Evolutionary conservation across 2,888 invertebrate genomes (phyloP), one percentile per base, ranked within the genome.

Genomic region (Agrilus biguttatus): DNA sequence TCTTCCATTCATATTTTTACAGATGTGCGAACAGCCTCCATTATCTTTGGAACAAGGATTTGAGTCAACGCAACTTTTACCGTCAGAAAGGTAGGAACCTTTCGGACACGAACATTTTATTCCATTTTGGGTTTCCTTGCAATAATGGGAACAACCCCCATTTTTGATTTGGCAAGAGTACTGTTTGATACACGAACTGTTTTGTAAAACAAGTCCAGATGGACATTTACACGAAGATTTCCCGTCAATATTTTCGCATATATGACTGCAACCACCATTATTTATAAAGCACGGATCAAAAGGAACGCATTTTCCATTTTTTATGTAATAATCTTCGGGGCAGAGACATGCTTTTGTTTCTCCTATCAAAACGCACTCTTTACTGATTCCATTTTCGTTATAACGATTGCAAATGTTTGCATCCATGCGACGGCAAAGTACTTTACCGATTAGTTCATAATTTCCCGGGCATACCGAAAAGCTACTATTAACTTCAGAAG

Each of bases 211-310:
- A 46, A 60, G 63, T 2, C 70, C 70, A 5, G 62, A 51, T 0
- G 69, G 69, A 45, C 74, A 74, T 3, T 53, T 54, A 48, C 77
- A 78, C 17, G 59, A 55, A 21, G 62, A 62, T 36, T 67, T 57
- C 1, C 72, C 72, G 4, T 59, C 58, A 41, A 70, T 67, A 36
- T 65, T 58, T 2, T 55, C 36, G 53, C 81, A 82, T n/a, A 66
- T 61, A 47, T 80, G 77, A 7, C 73, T 71, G 56, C 81, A 82
- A 37, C 74, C 75, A 1, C 76, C 77, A 48, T 78, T 78, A 38
- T 70, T 67, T 1, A 59, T 53, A 5, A 61, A 56, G 49, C 80
- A 82, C 28, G 74, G 75, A 54, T 77, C 69, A 8, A 72, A 62
- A 53, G 67, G 65, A 14, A 49, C 52, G 47, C 69, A 70, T 37